Evolutionary conservation across 2,888 invertebrate species (phyloP), one percentile per base, ranked within the genome.

Genomic region (Aspidiotus destructor): DNA sequence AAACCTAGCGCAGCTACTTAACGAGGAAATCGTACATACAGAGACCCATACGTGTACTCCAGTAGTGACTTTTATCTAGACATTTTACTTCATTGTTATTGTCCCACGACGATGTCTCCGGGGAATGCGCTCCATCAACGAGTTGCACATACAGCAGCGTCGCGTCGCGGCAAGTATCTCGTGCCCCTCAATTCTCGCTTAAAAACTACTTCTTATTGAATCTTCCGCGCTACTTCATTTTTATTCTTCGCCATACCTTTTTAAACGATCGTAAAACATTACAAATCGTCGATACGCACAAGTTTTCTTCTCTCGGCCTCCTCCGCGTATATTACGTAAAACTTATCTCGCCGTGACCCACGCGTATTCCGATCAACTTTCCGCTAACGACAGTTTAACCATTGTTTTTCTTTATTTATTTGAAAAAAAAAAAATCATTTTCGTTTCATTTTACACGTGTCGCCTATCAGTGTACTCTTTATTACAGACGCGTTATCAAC

Each of bases 111-210:
- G 57, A 57, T 58, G 65, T 65, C 65, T 60, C 57, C 42, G 16
- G 65, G 65, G 65, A 65, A 58, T 65, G 28, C n/a, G 58, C 48
- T 65, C 65, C 65, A 65, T 65, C 58, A 65, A 65, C 65, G 57
- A 58, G 65, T 41, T 65, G 48, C 48, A n/a, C 48, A 28, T 48
- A n/a, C 48, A 48, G 28, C 28, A 28, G 28, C 28, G 28, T 28
- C 28, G 28, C 28, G 28, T 28, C 28, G 28, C 28, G 28, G 28
- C 1, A 28, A 28, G 48, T n/a, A 13, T 48, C n/a, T 48, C 48
- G 48, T 48, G 48, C n/a, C 48, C 48, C 48, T 28, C 48, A n/a
- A 48, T 48, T 48, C 48, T 11, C 11, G 48, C 48, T 48, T 48
- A 11, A 48, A 48, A 48, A 48, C 48, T 48, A 48, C 48, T 48